Evolutionary conservation across 2,113 vertebrate species (phyloP), one percentile per base, ranked within the genome.

Genomic region (Pseudorhombus dupliciocellatus): DNA sequence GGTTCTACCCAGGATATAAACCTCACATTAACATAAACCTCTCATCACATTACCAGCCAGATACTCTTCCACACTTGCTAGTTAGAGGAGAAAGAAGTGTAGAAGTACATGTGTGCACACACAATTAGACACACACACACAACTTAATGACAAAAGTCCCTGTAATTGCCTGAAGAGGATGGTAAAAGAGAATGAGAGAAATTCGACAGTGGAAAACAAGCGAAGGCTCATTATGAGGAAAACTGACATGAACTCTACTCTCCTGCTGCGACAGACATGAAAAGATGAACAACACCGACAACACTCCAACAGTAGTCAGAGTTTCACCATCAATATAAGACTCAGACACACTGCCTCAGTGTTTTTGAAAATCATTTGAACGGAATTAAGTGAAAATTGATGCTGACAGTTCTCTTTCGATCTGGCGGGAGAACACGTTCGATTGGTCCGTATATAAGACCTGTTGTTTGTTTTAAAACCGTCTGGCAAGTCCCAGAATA

Each of bases 1-100:
- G 63, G 21, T 60, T 83, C 61, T 82, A 58, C 25, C 54, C 20
- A 30, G 75, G 70, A 81, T 78, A 75, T 80, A 70, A 89, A 84
- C 58, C 12, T 66, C n/a, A n/a, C n/a, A n/a, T n/a, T n/a, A n/a
- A n/a, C n/a, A n/a, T n/a, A n/a, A n/a, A n/a, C n/a, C 53, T 75
- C 52, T 58, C 63, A 75, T 70, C 58, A 25, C 71, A 83, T 68
- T 80, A 69, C 28, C 73, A 68, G 62, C n/a, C 11, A 40, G 4
- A 77, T 58, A 12, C 30, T 8, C 21, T 64, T 24, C 67, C 54
- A 37, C 24, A 73, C 26, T 20, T 66, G 37, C 48, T 53, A 22
- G 34, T 58, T 46, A 67, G 57, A 26, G 54, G 50, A 66, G 15
- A 60, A 24, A 53, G 50, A 37, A 11, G 66, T 7, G 15, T 21